phyloP scores from a whole-genome alignment of 2,797 vertebrate genomes.

The Coreius guichenoti region DNA sequence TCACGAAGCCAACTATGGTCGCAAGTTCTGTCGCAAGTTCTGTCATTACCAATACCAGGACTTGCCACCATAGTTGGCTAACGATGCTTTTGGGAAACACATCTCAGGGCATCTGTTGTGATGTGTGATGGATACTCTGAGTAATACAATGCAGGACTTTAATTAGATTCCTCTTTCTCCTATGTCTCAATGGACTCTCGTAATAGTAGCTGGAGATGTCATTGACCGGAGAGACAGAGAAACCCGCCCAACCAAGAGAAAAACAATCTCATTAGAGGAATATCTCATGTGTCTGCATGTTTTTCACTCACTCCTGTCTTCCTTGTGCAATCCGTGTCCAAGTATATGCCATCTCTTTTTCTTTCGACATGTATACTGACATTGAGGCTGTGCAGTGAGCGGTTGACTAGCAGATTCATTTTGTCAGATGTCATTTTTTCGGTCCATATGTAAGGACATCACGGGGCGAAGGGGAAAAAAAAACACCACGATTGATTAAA shows the following conservation, averaged over 20 bases:
- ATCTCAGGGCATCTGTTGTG: conserved; percentile 8
- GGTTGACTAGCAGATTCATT: not conserved
- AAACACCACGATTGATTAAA: no score
- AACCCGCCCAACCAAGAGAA: conserved; percentile 12
- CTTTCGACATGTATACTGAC: conserved; percentile 33
- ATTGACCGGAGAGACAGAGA: conserved; percentile 1
- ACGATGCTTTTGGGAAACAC: not conserved
- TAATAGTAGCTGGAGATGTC: conserved; percentile 36
- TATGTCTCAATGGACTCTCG: conserved; percentile 30
- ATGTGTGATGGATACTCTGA: not conserved
- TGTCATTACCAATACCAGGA: not conserved
- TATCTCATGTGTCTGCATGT: conserved; percentile 16
- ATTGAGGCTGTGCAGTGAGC: not conserved
- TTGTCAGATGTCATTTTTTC: no score
- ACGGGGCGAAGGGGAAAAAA: no score
- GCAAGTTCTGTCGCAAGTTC: no score
- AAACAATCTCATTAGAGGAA: conserved; percentile 36
- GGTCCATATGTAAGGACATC: not conserved
- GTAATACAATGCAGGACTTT: conserved; percentile 35
- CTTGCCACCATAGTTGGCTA: not conserved
- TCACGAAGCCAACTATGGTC: not conserved
- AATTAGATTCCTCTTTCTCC: conserved; percentile 41
- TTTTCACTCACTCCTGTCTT: not conserved
- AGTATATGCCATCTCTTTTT: conserved; percentile 33
- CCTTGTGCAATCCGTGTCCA: conserved; percentile 21